Evolutionary conservation across 2,113 vertebrate species (phyloP), one percentile per base, ranked within the genome.

Genomic region (Phodopus roborovskii): DNA sequence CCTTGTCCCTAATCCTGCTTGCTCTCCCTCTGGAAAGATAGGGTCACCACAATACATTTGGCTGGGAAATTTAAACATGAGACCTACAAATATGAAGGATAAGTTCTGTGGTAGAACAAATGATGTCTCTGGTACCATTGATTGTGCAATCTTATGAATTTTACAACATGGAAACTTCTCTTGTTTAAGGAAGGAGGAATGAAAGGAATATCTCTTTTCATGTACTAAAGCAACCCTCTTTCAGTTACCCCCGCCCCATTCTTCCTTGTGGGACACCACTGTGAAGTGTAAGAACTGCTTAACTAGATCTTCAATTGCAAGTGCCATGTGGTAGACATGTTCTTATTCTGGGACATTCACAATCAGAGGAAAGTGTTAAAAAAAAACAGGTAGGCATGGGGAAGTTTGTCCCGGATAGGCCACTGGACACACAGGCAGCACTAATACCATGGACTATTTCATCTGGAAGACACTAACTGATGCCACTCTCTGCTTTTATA

Each of bases 121-220:
- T 60, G 3, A 36, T 7, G 15, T 1, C 77, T 20, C 30, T 42
- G 9, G 10, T 48, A 28, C 15, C 60, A 56, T 12, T 74, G 9
- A 13, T 1, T 1, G 11, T n/a, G 11, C 10, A 16, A 9, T 0
- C 28, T 16, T n/a, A 1, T 45, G n/a, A 90, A 42, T 48, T 53
- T 48, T 53, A n/a, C 4, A 75, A 5, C 3, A 66, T 4, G 24
- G 62, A 87, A 94, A 73, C 0, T 17, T 19, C 4, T 68, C 60
- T 91, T 79, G 33, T 22, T 92, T 30, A 9, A 74, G 1, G 1
- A 75, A 53, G 7, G 66, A 88, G 68, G 13, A 74, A 20, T 50
- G 16, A 68, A 58, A 50, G 68, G 58, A 4, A 4, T 30, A 19
- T 26, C 36, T 16, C 11, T 78, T 78, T 87, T n/a, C 56, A 56